Conservation (phyloP, 1,140 invertebrate species). For the Papilio xuthus region DNA sequence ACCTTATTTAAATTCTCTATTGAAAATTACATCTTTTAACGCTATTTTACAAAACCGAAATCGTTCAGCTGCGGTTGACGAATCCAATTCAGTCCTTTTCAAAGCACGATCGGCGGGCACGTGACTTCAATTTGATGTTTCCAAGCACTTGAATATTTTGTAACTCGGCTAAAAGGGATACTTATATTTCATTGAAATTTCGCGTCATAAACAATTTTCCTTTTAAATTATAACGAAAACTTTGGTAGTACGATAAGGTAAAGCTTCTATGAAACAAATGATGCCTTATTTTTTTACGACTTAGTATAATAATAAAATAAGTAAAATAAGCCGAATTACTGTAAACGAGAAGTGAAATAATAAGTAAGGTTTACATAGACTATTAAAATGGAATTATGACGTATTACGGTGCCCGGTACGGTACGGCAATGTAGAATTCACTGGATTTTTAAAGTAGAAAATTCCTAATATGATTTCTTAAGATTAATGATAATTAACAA, state of each 20-base stretch:
- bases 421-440: background rate
- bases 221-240: background rate
- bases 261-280: background rate
- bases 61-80: conserved; percentile 12
- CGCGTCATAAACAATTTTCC: background rate
- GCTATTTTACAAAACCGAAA: background rate
- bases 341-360: too few relatives aligned
- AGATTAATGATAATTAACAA: too few relatives aligned
- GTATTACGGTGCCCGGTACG: too few relatives aligned
- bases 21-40: conserved; percentile 1
- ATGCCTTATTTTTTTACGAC: background rate
- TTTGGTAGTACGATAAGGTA: background rate
- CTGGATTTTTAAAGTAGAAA: too few relatives aligned
- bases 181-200: conserved; percentile 13
- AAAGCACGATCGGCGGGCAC: conserved; percentile 14
- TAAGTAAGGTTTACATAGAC: too few relatives aligned
- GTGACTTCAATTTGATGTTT: conserved; percentile 23
- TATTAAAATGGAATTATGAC: too few relatives aligned
- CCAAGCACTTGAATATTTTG: conserved; percentile 14
- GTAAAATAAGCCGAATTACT: too few relatives aligned
- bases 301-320: background rate
- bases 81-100: conserved; percentile 21
- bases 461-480: too few relatives aligned
- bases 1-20: background rate
- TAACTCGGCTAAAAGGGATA: background rate